These are phyloP conservation scores for Malurus leucopterus DNA, from an alignment of 2,797 vertebrate genomes.

Conservation along the genomic window DNA sequence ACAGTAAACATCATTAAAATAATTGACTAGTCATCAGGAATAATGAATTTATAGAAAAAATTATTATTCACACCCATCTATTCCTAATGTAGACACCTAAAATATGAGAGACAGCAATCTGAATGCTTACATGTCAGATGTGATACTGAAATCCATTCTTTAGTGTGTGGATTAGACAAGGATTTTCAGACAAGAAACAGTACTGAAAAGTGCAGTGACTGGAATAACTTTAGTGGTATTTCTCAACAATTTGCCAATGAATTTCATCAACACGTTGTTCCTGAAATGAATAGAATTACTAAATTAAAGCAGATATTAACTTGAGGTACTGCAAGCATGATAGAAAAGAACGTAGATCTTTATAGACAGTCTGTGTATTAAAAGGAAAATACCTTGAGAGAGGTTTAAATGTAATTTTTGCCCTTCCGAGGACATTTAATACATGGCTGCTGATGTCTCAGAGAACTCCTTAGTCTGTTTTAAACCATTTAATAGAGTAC, in stretches of 20 bases:
- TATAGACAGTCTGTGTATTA: neutral
- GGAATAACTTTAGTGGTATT: neutral
- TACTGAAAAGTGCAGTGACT: neutral
- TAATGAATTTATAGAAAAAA: conserved; percentile 17
- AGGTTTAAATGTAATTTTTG: neutral
- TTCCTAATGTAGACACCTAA: neutral
- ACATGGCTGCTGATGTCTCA: neutral
- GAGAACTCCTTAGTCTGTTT: neutral
- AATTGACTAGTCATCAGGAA: conserved; percentile 12
- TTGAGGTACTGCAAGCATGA: neutral
- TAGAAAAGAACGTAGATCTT: neutral
- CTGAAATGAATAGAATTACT: neutral
- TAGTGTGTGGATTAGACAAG: neutral
- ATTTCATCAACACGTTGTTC: neutral
- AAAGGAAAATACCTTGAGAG: neutral
- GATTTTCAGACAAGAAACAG: neutral
- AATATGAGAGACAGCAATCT: neutral
- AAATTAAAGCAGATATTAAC: neutral
- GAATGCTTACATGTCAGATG: neutral
- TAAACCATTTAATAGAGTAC: neutral
- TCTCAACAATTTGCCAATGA: neutral
- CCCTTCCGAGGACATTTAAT: neutral
- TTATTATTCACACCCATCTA: neutral
- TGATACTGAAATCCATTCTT: neutral
- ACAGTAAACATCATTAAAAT: conserved; percentile 21